These are phyloP conservation scores for Phyto melanocephala DNA, from an alignment of 2,888 invertebrate genomes.

Conservation along the genomic window DNA sequence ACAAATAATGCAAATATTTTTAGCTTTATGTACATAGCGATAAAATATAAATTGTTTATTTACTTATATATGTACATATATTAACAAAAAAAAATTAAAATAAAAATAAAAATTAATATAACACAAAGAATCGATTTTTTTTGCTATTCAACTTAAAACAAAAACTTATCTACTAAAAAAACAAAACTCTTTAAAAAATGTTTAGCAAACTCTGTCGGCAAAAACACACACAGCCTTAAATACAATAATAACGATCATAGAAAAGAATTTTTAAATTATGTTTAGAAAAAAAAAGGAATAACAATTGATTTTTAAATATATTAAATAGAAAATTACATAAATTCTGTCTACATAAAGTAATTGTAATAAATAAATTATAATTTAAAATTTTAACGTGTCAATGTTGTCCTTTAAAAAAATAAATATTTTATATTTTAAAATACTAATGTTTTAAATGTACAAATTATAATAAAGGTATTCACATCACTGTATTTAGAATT, in stretches of 20 bases:
- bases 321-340: background rate
- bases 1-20: slow-evolving; percentile 26
- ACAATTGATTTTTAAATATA: slow-evolving; percentile 16
- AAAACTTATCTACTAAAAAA: slow-evolving; percentile 7
- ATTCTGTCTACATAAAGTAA: background rate
- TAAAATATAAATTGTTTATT: slow-evolving; percentile 48
- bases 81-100: background rate
- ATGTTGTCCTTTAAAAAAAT: no score
- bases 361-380: background rate
- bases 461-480: no score
- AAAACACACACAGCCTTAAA: slow-evolving; percentile 54
- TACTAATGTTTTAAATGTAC: no score
- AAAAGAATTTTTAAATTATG: no score
- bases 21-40: slow-evolving; percentile 44
- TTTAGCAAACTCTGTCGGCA: slow-evolving; percentile 46
- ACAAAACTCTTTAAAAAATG: slow-evolving; percentile 38
- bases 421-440: background rate
- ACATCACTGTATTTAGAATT: no score
- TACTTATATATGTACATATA: background rate
- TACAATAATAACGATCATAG: slow-evolving; percentile 15
- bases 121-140: slow-evolving; percentile 17
- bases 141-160: background rate
- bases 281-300: background rate
- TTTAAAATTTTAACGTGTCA: background rate
- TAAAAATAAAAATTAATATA: background rate